phyloP scores from a whole-genome alignment of 2,888 invertebrate genomes.

The Standfussiana lucernea region DNA sequence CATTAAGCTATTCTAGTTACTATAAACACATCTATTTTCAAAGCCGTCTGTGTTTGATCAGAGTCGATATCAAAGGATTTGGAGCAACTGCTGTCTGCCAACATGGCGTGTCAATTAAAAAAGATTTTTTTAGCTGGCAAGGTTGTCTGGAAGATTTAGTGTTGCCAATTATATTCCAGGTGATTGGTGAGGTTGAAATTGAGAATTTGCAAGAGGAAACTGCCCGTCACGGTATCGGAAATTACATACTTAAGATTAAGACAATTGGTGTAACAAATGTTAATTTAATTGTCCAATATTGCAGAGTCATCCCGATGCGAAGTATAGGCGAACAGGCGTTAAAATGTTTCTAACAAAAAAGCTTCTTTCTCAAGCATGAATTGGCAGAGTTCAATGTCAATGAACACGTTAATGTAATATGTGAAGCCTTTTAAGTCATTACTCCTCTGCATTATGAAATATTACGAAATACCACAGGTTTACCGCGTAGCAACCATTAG shows the following conservation, averaged over 20 bases:
- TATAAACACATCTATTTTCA: constrained; percentile 75
- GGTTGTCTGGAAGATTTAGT: constrained; percentile 57
- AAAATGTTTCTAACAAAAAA: constrained; percentile 24
- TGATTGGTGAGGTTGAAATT: not conserved
- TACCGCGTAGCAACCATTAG: constrained; percentile 3
- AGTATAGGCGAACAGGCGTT: constrained; percentile 11
- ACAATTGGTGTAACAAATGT: constrained; percentile 14
- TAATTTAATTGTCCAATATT: constrained; percentile 20
- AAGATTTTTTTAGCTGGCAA: constrained; percentile 54
- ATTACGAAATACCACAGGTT: constrained; percentile 28
- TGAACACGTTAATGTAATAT: constrained; percentile 1
- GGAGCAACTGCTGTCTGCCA: constrained; percentile 45
- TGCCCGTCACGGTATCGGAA: not conserved
- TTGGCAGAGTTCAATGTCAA: constrained; percentile 20
- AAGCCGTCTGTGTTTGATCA: constrained; percentile 75
- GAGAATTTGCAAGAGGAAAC: not conserved
- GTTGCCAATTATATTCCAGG: constrained; percentile 27
- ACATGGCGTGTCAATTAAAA: constrained; percentile 65
- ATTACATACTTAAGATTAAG: not conserved
- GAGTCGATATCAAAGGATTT: constrained; percentile 69
- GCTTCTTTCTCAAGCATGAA: constrained; percentile 13
- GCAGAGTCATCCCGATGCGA: constrained; percentile 28
- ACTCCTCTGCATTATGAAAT: constrained; percentile 21
- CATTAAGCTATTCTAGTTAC: constrained; percentile 62
- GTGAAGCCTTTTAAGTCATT: not conserved